Base-by-base conservation (phyloP, 2,888 invertebrate genomes). In the Noctua janthina region DNA sequence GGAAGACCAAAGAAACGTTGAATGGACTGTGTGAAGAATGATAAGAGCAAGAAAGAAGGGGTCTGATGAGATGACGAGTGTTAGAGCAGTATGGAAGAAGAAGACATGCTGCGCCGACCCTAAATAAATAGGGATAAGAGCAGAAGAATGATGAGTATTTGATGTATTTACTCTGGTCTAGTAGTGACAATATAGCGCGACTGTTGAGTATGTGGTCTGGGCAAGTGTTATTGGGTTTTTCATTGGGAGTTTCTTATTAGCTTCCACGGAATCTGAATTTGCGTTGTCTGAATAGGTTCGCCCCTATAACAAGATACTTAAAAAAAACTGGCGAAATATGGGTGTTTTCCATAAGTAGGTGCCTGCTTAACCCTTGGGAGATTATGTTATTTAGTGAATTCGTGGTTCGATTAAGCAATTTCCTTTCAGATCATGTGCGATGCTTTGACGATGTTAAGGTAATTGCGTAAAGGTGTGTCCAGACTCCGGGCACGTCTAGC, bases 391-490 rank as follows among this genome's bases (percentile, higher is more conserved):
- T 20, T 49, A 56, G 8, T 49, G 1, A 39, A 66, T 59, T 46
- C 46, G 10, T 8, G 8, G 43, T 43, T 43, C 2, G 29, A 35
- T 84, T 49, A 78, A 54, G 46, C 17, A 6, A 59, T 59, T 46
- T 56, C 0, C n/a, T 49, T 62, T 46, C 43, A 15, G 62, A 49
- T 54, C 74, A 29, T 56, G 62, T 71, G 66, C 56, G 51, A 78
- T 70, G 35, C 49, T 66, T 46, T 68, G 80, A 62, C 59, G 73
- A 74, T 70, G 83, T 76, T 80, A 81, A 74, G 70, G 66, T 86
- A 82, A 86, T 84, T 67, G 11, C 59, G 35, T 82, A 62, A 82
- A 82, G 76, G 43, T 82, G 83, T 76, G 83, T 66, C 56, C 83
- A 80, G 83, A 66, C 83, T 11, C 73, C 62, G 29, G 29, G 29